Percentiles rank a stretch among this genome's conserved stretches.
These are phyloP conservation scores for Pelmatolapia mariae DNA, from an alignment of 2,113 vertebrate genomes.

Conservation along the genomic window DNA sequence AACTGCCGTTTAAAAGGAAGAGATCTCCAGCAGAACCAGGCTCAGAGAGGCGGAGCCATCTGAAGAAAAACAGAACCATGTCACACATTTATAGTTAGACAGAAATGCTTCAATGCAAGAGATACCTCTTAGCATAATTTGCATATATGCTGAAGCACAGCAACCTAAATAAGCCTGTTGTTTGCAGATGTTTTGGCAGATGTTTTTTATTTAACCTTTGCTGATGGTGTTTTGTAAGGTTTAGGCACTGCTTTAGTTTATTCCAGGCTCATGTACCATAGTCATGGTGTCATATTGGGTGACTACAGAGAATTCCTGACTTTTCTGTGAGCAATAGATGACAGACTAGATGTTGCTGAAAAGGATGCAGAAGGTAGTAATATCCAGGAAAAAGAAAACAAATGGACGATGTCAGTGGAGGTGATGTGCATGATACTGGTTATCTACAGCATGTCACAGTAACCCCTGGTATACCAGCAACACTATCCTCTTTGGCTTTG, in stretches of 20 bases:
- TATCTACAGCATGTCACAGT: fast-evolving
- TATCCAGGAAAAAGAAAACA: neutral
- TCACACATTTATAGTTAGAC: neutral
- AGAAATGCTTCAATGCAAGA: neutral
- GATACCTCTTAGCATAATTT: neutral
- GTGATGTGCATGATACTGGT: neutral
- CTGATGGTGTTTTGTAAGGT: neutral
- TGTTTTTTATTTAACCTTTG: neutral
- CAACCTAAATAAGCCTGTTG: neutral
- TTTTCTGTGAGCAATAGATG: neutral
- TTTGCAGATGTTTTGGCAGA: neutral
- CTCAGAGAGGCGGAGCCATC: neutral
- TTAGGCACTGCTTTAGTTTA: neutral
- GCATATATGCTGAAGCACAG: neutral
- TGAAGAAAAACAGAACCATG: neutral
- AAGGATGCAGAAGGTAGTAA: neutral
- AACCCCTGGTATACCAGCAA: fast-evolving
- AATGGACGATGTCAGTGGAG: neutral
- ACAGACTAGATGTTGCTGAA: fast-evolving
- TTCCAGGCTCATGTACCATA: neutral
- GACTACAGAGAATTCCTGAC: neutral
- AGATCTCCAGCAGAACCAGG: neutral
- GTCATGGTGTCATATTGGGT: fast-evolving
- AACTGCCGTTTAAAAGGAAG: neutral
- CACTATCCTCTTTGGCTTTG: neutral